A percentile compares a stretch with the other conserved stretches of the same genome.
Evolutionary conservation across 2,888 invertebrate genomes (phyloP).

Genomic region (Stratiomys singularior): DNA sequence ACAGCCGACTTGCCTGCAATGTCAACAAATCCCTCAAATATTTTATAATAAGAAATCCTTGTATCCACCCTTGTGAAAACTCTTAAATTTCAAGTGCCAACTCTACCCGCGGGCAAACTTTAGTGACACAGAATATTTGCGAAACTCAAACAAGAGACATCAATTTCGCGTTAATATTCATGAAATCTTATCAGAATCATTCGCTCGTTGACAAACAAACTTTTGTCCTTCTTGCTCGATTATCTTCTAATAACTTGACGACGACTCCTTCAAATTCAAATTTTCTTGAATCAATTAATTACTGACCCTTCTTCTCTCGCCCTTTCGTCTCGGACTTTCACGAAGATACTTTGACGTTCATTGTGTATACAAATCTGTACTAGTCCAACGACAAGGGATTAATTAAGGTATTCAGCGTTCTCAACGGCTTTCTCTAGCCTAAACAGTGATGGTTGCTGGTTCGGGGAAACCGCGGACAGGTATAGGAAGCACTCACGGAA

Average conservation of each 20-base stretch:
- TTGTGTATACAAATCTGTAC: conserved; percentile 23
- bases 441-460: conserved; percentile 7
- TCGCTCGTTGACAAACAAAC: conserved; percentile 42
- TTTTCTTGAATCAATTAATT: conserved; percentile 50
- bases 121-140: conserved; percentile 13
- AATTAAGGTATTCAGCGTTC: conserved; percentile 42
- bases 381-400: conserved; percentile 43
- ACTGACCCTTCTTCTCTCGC: conserved; percentile 29
- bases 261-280: conserved; percentile 42
- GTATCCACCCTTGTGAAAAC: background rate
- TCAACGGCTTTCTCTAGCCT: conserved; percentile 37
- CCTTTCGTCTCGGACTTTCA: background rate
- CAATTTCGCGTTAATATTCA: conserved; percentile 32
- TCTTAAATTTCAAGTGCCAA: background rate
- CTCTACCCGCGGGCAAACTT: background rate
- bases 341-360: background rate
- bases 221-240: conserved; percentile 46
- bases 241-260: conserved; percentile 48
- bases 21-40: too few species aligned
- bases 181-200: conserved; percentile 35
- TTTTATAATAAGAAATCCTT: too few species aligned
- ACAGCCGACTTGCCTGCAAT: too few species aligned
- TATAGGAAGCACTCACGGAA: background rate
- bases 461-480: background rate
- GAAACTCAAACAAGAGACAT: conserved; percentile 33